Conservation (phyloP, 2,888 invertebrate species). For the Micropterix aruncella region DNA sequence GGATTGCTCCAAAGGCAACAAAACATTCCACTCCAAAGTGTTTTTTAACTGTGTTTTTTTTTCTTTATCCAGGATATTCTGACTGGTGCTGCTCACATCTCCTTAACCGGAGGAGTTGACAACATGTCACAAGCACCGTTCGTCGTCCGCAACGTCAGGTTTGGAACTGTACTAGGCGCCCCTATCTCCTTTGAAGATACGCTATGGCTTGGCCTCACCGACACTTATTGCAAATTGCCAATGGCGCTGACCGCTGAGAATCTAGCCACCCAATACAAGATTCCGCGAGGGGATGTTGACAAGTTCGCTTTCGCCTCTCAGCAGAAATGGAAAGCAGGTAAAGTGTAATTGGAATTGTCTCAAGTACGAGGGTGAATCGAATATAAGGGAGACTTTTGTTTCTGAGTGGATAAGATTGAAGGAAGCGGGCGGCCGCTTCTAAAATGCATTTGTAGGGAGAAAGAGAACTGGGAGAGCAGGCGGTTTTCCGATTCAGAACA, state of each 20-base stretch:
- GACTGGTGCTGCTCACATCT: constrained; percentile 70
- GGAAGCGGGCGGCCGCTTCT: too few relatives aligned
- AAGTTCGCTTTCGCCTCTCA: constrained; percentile 77
- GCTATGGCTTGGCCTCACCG: constrained; percentile 79
- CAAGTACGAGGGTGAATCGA: too few relatives aligned
- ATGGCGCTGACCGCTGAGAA: constrained; percentile 97
- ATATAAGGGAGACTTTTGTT: too few relatives aligned
- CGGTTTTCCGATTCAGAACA: too few relatives aligned
- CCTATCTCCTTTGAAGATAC: constrained; percentile 74
- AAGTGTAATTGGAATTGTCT: too few relatives aligned
- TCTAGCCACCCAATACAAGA: constrained; percentile 67
- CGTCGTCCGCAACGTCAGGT: constrained; percentile 69
- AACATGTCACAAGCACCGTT: constrained; percentile 93
- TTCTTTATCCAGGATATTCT: constrained; percentile 90
- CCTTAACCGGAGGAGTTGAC: constrained; percentile 85
- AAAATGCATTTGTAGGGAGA: too few relatives aligned
- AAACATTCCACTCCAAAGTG: too few relatives aligned
- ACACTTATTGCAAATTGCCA: constrained; percentile 77
- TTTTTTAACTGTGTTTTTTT: too few relatives aligned
- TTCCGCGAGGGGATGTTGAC: constrained; percentile 74
- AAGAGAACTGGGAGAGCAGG: too few relatives aligned
- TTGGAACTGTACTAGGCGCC: constrained; percentile 73
- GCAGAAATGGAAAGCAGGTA: constrained; percentile 73
- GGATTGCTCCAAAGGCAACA: too few relatives aligned
- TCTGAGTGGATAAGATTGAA: too few relatives aligned